Base-by-base conservation (phyloP, 1,140 invertebrate species). In the Schlechtendalia chinensis region DNA sequence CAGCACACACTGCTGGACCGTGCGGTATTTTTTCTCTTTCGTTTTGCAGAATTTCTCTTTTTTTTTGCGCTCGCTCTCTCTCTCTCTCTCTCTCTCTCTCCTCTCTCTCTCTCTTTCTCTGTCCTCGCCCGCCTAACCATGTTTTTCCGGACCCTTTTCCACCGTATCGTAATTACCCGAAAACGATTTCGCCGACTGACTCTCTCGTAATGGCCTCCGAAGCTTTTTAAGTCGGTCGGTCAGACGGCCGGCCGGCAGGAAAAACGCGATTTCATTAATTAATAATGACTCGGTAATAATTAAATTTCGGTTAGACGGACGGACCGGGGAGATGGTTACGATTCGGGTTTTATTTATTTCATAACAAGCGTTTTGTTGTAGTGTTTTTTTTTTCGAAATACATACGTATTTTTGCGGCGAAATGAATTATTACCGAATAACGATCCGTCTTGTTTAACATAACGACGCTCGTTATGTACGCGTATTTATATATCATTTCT, bases 231-330 rank as follows among this genome's bases (percentile, higher is more conserved):
- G 47, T 54, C 12, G 47, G 32, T 39, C 32, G 8, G 8, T 8
- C n/a, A n/a, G 24, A 24, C 50, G 47, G 14, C 16, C 32, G 32
- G n/a, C 16, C 14, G 39, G 39, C 22, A 3, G 45, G 47, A 53
- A 72, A 72, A 72, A 72, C 50, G 47, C 69, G 50, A 72, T 72
- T 72, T 29, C 29, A 72, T 72, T 72, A 72, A 72, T 72, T 72
- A 72, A 53, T 72, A 72, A 72, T 29, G 69, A 72, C 69, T 72
- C 69, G 10, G 24, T 29, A 72, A 72, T 54, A 54, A 72, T 72
- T 72, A 72, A 29, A 72, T 72, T 54, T 72, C 17, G 24, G 47
- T 72, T 72, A 32, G 10, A 54, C 27, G 24, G 16, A 10, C 16
- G 39, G 1, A 1, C n/a, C 19, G 67, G n/a, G 2, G 3, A 8